Conservation (phyloP, 2,113 vertebrate genomes). For the Nematolebias whitei region DNA sequence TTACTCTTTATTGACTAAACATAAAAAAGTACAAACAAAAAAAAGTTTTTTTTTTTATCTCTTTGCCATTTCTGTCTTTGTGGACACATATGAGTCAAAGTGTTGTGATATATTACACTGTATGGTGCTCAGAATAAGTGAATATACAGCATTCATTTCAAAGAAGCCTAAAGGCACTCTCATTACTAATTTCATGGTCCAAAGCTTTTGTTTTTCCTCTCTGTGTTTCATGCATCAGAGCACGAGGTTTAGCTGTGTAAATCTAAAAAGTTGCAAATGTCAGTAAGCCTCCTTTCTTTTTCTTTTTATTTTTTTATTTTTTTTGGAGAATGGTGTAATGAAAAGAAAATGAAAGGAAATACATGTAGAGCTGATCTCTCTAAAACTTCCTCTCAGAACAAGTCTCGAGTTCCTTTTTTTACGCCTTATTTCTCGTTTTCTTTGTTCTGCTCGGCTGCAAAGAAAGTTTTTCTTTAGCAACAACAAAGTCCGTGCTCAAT, state of each 20-base stretch:
- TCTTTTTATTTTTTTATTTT: conserved; percentile 4
- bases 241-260: conserved; percentile 6
- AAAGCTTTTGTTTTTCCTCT: neutral
- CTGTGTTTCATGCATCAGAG: neutral
- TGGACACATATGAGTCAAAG: conserved; percentile 2
- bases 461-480: neutral
- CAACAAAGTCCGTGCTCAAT: too few species aligned
- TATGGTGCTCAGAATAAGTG: conserved; percentile 10
- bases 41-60: conserved; percentile 1
- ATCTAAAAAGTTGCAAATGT: conserved; percentile 31
- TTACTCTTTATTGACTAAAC: neutral
- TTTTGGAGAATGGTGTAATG: conserved; percentile 31
- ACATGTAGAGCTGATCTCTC: conserved; percentile 13
- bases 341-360: conserved; percentile 27
- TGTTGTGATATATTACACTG: conserved; percentile 21
- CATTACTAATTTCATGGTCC: conserved; percentile 27
- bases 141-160: conserved; percentile 15
- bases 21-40: too few species aligned
- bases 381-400: conserved; percentile 2
- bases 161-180: conserved; percentile 1
- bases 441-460: neutral
- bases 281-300: conserved; percentile 27
- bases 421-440: conserved; percentile 8
- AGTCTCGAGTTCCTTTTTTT: conserved; percentile 16
- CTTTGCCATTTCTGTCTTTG: conserved; percentile 1